Base-by-base conservation (phyloP, 2,888 invertebrate genomes). In the Platypus cylindrus region DNA sequence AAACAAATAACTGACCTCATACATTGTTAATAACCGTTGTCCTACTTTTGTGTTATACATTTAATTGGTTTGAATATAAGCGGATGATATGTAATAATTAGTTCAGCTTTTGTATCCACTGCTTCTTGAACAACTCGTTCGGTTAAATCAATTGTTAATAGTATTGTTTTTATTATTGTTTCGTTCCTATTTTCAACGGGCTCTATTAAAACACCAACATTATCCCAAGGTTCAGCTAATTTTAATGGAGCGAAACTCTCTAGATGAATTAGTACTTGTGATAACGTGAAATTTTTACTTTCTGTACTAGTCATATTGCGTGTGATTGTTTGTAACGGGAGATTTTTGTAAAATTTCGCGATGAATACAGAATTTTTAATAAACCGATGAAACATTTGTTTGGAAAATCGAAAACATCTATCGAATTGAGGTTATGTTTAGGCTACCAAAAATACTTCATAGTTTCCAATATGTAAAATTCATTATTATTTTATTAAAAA, bases 11-110 rank as follows among this genome's bases (percentile, higher is more conserved):
- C 18, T 25, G 26, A n/a, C n/a, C n/a, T 9, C 5, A 20, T 20
- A 20, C 20, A 20, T 7, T 5, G 20, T 7, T 20, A 20, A 20
- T 9, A 20, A 25, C n/a, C 18, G 16, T 29, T 26, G 25, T 49
- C n/a, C 56, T 62, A 84, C 81, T 72, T 80, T 73, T 86, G 68
- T 2, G 78, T 75, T 23, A 95, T 66, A 22, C 78, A 70, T 55
- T 89, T 93, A 34, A 95, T 49, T 4, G 87, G 77, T 9, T 70
- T 66, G 62, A 95, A 95, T 56, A 95, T 84, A 12, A 90, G 90
- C n/a, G 95, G 95, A 66, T 95, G 95, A 60, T 95, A 95, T 0
- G 90, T 81, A 36, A 95, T 67, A 36, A 95, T 87, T 62, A 94
- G 63, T 57, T 89, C 77, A 32, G 72, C 72, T 11, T 73, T 67